These are phyloP conservation scores for Eupithecia abbreviata DNA, from an alignment of 2,888 invertebrate genomes.

Conservation along the genomic window DNA sequence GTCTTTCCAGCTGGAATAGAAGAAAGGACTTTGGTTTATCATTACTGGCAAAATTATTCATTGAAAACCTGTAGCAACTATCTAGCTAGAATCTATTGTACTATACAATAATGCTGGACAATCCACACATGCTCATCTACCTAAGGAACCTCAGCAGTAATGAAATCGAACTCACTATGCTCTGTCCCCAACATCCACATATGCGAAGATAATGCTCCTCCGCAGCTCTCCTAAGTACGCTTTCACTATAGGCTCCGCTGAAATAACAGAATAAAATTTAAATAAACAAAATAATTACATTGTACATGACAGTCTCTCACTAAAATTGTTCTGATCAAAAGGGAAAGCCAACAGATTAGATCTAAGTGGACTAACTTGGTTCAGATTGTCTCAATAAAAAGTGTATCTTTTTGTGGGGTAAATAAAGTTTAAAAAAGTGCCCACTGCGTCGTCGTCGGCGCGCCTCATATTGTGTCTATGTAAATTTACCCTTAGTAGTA, in stretches of 20 bases:
- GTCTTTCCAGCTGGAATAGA: constrained; percentile 90
- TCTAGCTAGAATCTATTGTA: background rate
- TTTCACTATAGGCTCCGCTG: constrained; percentile 91
- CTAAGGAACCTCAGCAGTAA: background rate
- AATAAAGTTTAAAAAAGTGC: too few relatives aligned
- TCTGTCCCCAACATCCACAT: constrained; percentile 91
- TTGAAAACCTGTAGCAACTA: background rate
- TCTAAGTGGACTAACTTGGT: background rate
- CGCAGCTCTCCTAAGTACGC: constrained; percentile 85
- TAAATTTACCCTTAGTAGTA: background rate
- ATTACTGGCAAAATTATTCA: background rate
- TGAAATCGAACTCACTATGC: constrained; percentile 85
- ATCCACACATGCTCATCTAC: too few relatives aligned
- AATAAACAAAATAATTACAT: background rate
- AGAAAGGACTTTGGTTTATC: background rate
- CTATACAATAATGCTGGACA: too few relatives aligned
- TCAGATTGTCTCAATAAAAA: too few relatives aligned
- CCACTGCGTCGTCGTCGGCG: too few relatives aligned
- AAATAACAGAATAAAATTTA: background rate
- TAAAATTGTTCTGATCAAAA: background rate
- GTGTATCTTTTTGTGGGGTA: too few relatives aligned
- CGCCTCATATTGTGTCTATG: too few relatives aligned
- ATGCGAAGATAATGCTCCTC: constrained; percentile 86
- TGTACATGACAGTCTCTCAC: background rate
- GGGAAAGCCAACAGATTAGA: background rate